Percentiles rank a stretch among this genome's conserved stretches.
Conservation (phyloP, 2,888 invertebrate species). For the Himalopsyche tibetana region DNA sequence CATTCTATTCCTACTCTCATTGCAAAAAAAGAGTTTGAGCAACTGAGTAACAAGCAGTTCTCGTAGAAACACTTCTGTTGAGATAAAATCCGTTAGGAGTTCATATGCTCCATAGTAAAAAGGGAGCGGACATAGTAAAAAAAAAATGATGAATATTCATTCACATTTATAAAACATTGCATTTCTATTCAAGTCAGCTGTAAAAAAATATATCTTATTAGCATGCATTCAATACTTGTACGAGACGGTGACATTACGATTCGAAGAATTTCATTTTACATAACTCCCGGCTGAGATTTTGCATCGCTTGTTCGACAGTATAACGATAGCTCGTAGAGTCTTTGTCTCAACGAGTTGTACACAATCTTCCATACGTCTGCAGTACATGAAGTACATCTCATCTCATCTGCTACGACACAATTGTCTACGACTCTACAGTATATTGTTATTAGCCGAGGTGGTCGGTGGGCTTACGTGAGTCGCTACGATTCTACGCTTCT, state of each 20-base stretch:
- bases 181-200: not conserved
- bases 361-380: conserved; percentile 56
- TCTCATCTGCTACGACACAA: conserved; percentile 55
- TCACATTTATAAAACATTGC: no score
- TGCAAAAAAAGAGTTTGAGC: no score
- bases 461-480: conserved; percentile 44
- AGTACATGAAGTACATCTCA: conserved; percentile 16
- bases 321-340: conserved; percentile 27
- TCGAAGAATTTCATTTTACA: conserved; percentile 9
- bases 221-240: not conserved
- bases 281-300: conserved; percentile 21
- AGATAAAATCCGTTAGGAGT: no score
- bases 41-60: no score
- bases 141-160: no score
- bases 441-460: conserved; percentile 48
- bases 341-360: conserved; percentile 50
- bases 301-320: conserved; percentile 7
- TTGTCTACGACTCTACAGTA: conserved; percentile 46
- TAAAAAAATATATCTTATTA: not conserved
- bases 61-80: no score
- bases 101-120: no score
- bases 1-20: no score
- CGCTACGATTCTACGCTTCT: conserved; percentile 26
- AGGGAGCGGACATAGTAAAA: no score
- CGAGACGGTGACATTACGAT: not conserved